Evolutionary conservation across 2,113 vertebrate species (phyloP), one percentile per base, ranked within the genome.

Genomic region (Laticauda laticaudata): DNA sequence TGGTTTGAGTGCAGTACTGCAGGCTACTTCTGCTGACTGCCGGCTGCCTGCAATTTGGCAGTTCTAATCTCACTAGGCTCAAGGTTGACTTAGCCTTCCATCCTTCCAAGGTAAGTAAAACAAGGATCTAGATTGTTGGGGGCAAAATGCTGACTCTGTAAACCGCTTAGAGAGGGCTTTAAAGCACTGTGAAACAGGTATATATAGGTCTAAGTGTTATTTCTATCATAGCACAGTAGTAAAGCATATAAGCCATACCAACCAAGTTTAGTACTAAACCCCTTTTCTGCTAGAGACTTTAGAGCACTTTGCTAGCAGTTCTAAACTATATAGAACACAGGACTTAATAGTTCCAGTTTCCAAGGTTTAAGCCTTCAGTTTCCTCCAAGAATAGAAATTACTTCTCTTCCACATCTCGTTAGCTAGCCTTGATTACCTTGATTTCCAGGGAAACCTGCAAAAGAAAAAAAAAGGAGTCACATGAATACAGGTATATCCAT

Each of bases 381-480:
- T 53, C 51, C 89, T 69, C 20, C 61, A 57, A 12, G 45, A 45
- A 87, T n/a, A 24, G 57, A 0, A 92, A 39, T 20, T 24, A 24
- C 2, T 23, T 20, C 75, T 43, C n/a, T 12, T 11, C n/a, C 4
- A 39, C 4, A 21, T 81, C 75, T 39, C 1, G 7, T 21, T 43
- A 39, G 43, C 75, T 21, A 7, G 7, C 7, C 75, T 81, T 54
- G 0, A 56, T 90, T 97, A 99, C 99, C 99, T 96, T 98, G 97
- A 97, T 99, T 98, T 69, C 99, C 99, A 90, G 97, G 97, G 94
- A 98, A 97, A 93, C 99, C 99, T 99, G 96, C 29, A 94, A 95
- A 88, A 92, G 51, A 91, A 96, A 95, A 96, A 95, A 94, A 54
- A 48, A 48, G 23, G 20, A 5, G 29, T 5, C n/a, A 2, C 14